Evolutionary conservation across 2,797 vertebrate genomes (phyloP), one percentile per base, ranked within the genome.

Genomic region (Gephyroberyx darwinii): DNA sequence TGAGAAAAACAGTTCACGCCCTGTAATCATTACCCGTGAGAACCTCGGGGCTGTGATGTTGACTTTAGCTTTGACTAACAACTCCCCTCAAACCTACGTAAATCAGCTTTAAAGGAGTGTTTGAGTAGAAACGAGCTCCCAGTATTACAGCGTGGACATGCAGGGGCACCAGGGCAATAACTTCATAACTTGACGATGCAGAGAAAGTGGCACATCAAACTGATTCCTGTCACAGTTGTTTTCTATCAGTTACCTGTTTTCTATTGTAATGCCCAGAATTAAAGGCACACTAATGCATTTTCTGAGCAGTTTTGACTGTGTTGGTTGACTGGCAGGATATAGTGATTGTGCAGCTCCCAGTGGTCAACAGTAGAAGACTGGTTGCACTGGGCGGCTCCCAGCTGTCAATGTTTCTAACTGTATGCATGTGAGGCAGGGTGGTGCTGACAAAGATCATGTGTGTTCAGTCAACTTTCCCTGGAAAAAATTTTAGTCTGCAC

Each of bases 21-120:
- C 14, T 31, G 14, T 4, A 13, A 14, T 31, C n/a, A 2, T 14
- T 2, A 14, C 71, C 71, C 82, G 71, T 78, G 74, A 76, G 3
- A 54, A 45, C 60, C 53, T 31, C 73, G 66, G 61, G 31, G 10
- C 65, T 77, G 64, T 71, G 17, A 37, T 48, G 39, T 45, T 65
- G 30, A 65, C 33, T 53, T 13, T 16, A 5, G 71, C 39, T 85
- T 77, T 82, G 81, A 79, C 80, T 82, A 82, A 82, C 71, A 65
- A 31, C n/a, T 33, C 17, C 17, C n/a, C 47, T 48, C 17, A 48
- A 48, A n/a, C 47, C 47, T 19, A 48, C 19, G 47, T 17, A 48
- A n/a, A 43, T 43, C 41, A 43, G 41, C 5, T 48, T 48, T 19
- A 19, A 48, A 48, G 6, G 47, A 48, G 16, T 43, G 41, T 13